phyloP scores from a whole-genome alignment of 2,113 vertebrate genomes.

The Papio anubis region DNA sequence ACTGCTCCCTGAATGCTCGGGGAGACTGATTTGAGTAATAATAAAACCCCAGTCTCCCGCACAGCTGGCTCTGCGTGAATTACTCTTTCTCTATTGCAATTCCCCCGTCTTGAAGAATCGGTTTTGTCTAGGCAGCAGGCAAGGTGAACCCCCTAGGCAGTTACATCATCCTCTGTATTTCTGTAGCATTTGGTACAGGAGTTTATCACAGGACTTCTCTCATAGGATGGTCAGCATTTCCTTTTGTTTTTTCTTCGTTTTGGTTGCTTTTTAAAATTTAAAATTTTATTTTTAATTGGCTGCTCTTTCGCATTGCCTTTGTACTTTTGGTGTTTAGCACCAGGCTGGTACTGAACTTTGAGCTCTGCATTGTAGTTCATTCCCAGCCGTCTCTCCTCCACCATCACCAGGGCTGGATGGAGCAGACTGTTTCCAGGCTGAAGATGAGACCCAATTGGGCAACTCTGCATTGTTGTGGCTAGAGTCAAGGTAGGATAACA shows the following conservation, averaged over 20 bases:
- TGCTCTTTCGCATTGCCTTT: background rate
- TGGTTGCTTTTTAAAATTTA: background rate
- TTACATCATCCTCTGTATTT: no score
- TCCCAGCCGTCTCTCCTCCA: background rate
- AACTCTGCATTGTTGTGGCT: background rate
- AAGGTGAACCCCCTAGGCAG: no score
- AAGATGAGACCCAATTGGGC: background rate
- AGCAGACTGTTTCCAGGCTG: background rate
- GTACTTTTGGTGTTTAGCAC: background rate
- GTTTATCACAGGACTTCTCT: background rate
- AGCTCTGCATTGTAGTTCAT: background rate
- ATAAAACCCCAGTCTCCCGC: no score
- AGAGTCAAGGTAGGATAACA: background rate
- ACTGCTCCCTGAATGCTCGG: no score
- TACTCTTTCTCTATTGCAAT: no score
- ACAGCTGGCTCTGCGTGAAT: no score
- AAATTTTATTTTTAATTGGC: background rate
- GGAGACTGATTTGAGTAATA: no score
- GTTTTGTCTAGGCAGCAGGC: no score
- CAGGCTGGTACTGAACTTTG: background rate
- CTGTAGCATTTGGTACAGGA: background rate
- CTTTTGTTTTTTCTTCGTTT: background rate
- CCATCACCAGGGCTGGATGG: background rate
- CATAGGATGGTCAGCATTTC: background rate
- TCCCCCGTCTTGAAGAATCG: no score